Evolutionary conservation across 1,140 invertebrate species (phyloP), one percentile per base, ranked within the genome.

Genomic region (Bombus consobrinus): DNA sequence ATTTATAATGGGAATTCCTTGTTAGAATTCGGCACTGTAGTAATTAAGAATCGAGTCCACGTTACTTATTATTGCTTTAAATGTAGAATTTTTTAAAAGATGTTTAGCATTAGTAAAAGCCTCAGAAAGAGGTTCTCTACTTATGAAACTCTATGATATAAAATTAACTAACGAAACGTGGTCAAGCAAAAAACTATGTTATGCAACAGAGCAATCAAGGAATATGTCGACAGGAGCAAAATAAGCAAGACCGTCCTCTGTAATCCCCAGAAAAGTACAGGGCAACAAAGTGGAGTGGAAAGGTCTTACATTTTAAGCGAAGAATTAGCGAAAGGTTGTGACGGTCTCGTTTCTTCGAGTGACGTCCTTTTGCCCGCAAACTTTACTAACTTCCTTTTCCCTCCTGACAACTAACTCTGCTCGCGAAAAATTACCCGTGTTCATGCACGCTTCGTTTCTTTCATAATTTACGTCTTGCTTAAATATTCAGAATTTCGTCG

Each of bases 391-490:
- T 39, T 59, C 22, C 32, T 37, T 34, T 22, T 8, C 25, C 39
- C 15, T 28, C 3, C 32, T 13, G 41, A 68, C 71, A 88, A 79
- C 39, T 88, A 80, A 25, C 18, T 10, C 66, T 15, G 57, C 34
- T n/a, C 3, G 59, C 28, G 18, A 53, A 53, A 53, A 53, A 53
- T 53, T 53, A 53, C 47, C 47, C 47, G 47, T 53, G 69, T 37
- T 85, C 81, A 62, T 66, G 80, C 76, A 43, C 59, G 34, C 53
- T 87, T 73, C 71, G 28, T 73, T 73, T 73, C 71, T 22, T 72
- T 64, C 53, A 57, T 68, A 83, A 87, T 87, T 68, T 62, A 81
- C 84, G 72, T 81, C 34, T 72, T 84, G 47, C 68, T 59, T 41
- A 62, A 88, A 78, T 88, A 81, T 81, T 37, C 80, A n/a, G 18